Evolutionary conservation across 2,797 vertebrate genomes (phyloP), one percentile per base, ranked within the genome.

Genomic region (Tenualosa thibaudeaui): DNA sequence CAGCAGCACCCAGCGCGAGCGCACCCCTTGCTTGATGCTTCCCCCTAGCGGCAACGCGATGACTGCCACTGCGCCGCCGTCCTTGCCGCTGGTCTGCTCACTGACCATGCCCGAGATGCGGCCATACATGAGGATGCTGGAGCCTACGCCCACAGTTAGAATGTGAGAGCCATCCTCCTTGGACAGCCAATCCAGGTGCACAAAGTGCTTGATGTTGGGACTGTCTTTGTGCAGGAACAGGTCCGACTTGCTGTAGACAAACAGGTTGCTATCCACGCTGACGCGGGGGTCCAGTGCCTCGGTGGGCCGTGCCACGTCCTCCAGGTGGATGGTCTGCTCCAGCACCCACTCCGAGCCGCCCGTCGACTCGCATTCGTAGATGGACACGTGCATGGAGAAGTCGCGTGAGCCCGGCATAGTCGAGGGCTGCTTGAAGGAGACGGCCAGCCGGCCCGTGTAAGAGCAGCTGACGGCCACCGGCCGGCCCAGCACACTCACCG

Each of bases 101-200:
- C 96, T 97, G 85, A 99, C 97, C 91, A 99, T 96, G 81, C 98
- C 98, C 0, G 98, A 99, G 90, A 99, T 97, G 1, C 98, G 96
- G 24, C 98, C 98, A 0, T 98, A 99, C 98, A 99, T 99, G 86
- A 99, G 97, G 87, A 99, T 99, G 92, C 98, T 97, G 88, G 98
- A 97, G 84, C 98, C 98, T 15, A 99, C 97, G 8, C 98, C 98
- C 51, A 99, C 97, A 0, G 98, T 99, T 85, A 99, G 95, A 89
- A 99, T 98, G 91, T 99, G 98, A 1, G 98, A 99, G 19, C 98
- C 98, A 56, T 99, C 98, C 95, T 99, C 98, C 92, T 99, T 99
- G 17, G 98, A 99, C 82, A 99, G 96, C 98, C 98, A 99, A 92
- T 99, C 98, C 91, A 99, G 94, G 90, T 99, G 98, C 62, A 99